phyloP scores from a whole-genome alignment of 1,140 invertebrate species.

The Uloborus diversus region DNA sequence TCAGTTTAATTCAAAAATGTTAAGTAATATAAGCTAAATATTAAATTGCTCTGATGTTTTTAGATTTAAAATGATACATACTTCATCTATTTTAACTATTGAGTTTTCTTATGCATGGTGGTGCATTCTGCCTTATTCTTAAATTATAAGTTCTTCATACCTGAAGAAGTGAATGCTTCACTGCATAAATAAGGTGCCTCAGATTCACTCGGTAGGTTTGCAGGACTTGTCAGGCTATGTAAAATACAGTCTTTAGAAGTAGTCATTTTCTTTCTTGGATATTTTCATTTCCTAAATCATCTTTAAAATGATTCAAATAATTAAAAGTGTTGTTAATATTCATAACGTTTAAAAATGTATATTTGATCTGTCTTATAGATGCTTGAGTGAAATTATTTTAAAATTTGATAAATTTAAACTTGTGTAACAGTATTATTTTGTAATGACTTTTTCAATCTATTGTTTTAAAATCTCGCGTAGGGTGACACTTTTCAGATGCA shows the following conservation, averaged over 20 bases:
- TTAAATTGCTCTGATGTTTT: no score
- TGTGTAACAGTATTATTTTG: conserved; percentile 54
- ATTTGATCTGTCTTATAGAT: conserved; percentile 39
- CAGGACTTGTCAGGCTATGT: conserved; percentile 52
- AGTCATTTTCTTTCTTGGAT: conserved; percentile 14
- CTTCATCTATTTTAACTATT: background rate
- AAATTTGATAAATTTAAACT: conserved; percentile 39
- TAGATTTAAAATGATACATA: no score
- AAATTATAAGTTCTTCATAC: background rate
- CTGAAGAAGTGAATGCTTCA: background rate
- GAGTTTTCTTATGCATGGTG: background rate
- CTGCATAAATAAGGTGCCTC: no score
- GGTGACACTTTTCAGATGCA: no score
- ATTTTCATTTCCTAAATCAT: conserved; percentile 43
- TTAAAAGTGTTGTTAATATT: conserved; percentile 28
- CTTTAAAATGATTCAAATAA: conserved; percentile 13
- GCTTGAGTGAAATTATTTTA: conserved; percentile 46
- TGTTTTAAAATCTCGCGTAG: no score
- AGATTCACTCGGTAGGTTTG: conserved; percentile 23
- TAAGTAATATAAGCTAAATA: no score
- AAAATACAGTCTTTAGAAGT: conserved; percentile 38
- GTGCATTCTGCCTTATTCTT: background rate
- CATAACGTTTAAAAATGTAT: conserved; percentile 35
- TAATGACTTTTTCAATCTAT: conserved; percentile 33
- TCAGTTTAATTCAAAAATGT: no score